Evolutionary conservation across 2,888 invertebrate species (phyloP).

Genomic region (Ochlodes sylvanus): DNA sequence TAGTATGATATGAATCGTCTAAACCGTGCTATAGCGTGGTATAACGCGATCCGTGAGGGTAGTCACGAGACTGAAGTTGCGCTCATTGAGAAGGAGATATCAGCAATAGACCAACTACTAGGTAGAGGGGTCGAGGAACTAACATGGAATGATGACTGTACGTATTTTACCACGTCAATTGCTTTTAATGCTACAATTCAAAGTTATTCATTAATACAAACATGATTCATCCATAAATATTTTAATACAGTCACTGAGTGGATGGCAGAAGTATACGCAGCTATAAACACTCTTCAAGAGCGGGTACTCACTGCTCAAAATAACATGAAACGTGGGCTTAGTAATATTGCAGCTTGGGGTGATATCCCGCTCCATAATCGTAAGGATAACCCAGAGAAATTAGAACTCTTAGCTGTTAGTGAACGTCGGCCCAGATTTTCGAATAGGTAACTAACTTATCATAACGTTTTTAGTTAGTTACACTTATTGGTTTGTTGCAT

Average conservation of each 20-base stretch:
- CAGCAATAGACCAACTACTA: conserved; percentile 89
- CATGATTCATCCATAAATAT: too few species aligned
- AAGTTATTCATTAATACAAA: too few species aligned
- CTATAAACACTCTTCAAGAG: conserved; percentile 89
- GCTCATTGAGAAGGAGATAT: conserved; percentile 90
- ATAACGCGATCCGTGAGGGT: conserved; percentile 91
- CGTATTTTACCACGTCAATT: too few species aligned
- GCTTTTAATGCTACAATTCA: too few species aligned
- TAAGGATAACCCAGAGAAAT: conserved; percentile 76
- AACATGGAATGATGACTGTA: conserved; percentile 94
- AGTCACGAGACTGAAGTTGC: conserved; percentile 91
- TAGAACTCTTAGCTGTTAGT: conserved; percentile 82
- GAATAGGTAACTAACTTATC: conserved; percentile 71
- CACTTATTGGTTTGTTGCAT: not conserved
- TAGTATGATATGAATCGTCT: conserved; percentile 84
- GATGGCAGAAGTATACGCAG: conserved; percentile 87
- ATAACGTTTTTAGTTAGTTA: not conserved
- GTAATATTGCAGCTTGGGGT: conserved; percentile 89
- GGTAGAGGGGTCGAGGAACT: conserved; percentile 88
- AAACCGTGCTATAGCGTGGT: conserved; percentile 90
- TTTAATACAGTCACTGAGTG: conserved; percentile 85
- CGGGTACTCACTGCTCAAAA: conserved; percentile 88
- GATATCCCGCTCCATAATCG: conserved; percentile 90
- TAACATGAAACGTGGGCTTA: conserved; percentile 85
- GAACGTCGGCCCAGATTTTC: conserved; percentile 83